Evolutionary conservation across 2,888 invertebrate species (phyloP).

Genomic region (Macropis europaea): DNA sequence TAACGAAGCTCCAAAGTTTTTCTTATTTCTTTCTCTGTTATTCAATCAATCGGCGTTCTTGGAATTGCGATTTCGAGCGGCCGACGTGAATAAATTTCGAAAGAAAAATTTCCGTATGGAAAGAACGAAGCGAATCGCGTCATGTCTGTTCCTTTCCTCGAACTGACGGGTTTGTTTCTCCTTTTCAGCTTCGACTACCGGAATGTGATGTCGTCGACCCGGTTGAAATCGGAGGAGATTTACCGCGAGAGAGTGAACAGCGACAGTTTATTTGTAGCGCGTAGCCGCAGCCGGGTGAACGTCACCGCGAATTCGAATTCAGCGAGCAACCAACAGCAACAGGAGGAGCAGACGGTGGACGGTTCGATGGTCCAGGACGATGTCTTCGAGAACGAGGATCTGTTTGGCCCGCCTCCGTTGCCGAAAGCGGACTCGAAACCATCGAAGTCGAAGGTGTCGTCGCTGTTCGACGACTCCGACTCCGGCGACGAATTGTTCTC

Average conservation of each 20-base stretch:
- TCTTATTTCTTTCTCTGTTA: no score
- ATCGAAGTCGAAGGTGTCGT: constrained; percentile 69
- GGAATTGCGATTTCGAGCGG: no score
- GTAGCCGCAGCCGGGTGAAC: constrained; percentile 38
- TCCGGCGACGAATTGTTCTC: constrained; percentile 76
- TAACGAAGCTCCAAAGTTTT: no score
- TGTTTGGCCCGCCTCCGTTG: constrained; percentile 76
- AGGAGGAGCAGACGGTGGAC: constrained; percentile 25
- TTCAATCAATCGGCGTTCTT: no score
- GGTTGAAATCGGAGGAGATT: constrained; percentile 71
- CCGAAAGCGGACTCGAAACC: constrained; percentile 65
- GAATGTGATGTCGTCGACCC: constrained; percentile 70
- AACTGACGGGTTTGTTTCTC: background rate
- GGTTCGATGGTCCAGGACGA: constrained; percentile 50
- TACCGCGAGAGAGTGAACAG: constrained; percentile 70
- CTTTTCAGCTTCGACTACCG: constrained; percentile 64
- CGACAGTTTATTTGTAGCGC: constrained; percentile 67
- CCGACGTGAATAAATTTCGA: no score
- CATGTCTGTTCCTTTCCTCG: background rate
- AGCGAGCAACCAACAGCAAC: constrained; percentile 21
- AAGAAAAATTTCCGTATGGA: no score
- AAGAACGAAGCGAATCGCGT: no score
- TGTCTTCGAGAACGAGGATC: constrained; percentile 68
- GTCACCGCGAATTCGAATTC: constrained; percentile 38
- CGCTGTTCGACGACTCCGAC: constrained; percentile 75